These are phyloP conservation scores for Natator depressus DNA, from an alignment of 2,113 vertebrate species.

Conservation along the genomic window DNA sequence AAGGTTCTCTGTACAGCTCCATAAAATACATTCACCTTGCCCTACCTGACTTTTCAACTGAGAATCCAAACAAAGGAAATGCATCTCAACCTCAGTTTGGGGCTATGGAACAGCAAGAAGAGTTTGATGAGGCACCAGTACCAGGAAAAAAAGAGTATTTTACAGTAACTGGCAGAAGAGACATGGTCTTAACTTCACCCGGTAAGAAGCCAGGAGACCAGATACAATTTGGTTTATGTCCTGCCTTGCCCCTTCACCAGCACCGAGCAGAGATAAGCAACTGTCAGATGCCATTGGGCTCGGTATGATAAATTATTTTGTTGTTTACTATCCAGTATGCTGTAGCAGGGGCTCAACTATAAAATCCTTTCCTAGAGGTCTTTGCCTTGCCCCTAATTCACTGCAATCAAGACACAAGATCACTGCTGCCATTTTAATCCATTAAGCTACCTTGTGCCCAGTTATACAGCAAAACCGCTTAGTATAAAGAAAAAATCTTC, in stretches of 20 bases:
- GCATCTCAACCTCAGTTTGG: neutral
- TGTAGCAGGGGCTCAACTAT: slow-evolving; percentile 19
- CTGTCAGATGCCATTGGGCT: slow-evolving; percentile 24
- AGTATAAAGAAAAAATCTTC: slow-evolving; percentile 24
- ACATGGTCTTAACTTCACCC: neutral
- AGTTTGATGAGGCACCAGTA: neutral
- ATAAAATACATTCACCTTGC: neutral
- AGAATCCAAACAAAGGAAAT: neutral
- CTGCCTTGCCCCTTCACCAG: neutral
- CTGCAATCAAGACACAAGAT: slow-evolving; percentile 50
- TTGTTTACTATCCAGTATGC: slow-evolving; percentile 39
- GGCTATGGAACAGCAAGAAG: rapidly evolving
- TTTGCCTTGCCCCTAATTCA: slow-evolving; percentile 50
- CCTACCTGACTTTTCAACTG: neutral
- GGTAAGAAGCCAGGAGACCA: neutral
- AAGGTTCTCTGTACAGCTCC: neutral
- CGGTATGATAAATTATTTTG: neutral
- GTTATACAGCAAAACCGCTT: neutral
- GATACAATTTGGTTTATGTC: neutral
- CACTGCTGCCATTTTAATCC: slow-evolving; percentile 61
- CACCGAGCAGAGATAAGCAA: slow-evolving; percentile 15
- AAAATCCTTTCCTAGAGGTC: slow-evolving; percentile 58
- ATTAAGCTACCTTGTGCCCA: slow-evolving; percentile 40
- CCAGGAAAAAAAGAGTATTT: neutral
- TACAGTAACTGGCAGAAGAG: neutral